Percentiles rank a stretch among this genome's conserved stretches.
Conservation (phyloP, 1,140 invertebrate species). For the Drosophila sulfurigaster region DNA sequence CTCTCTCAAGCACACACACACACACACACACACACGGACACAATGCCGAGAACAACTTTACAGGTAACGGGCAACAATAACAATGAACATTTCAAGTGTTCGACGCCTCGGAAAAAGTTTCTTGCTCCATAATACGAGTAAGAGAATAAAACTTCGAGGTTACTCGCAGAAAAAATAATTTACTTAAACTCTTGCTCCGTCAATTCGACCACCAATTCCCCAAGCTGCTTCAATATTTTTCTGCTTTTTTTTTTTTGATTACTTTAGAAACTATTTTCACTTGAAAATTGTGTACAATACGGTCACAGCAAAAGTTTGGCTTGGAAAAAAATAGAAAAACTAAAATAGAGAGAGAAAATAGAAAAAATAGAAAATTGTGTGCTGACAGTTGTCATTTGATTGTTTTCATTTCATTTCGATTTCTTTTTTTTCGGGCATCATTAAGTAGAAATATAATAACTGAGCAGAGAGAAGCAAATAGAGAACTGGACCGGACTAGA, state of each 20-base stretch:
- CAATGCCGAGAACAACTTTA: slow-evolving; percentile 31
- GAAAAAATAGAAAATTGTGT: slow-evolving; percentile 42
- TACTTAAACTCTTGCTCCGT: slow-evolving; percentile 48
- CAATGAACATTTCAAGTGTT: slow-evolving; percentile 3
- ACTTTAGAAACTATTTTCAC: slow-evolving; percentile 22
- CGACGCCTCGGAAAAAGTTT: slow-evolving; percentile 36
- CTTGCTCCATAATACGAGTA: slow-evolving; percentile 37
- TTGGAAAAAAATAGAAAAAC: background rate
- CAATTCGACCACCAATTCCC: slow-evolving; percentile 28
- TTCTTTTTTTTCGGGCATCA: slow-evolving; percentile 60
- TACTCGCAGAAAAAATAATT: slow-evolving; percentile 34
- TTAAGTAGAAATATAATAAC: slow-evolving; percentile 65
- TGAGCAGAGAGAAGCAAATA: slow-evolving; percentile 19
- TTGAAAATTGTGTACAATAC: background rate
- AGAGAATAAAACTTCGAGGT: slow-evolving; percentile 36
- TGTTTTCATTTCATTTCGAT: slow-evolving; percentile 72
- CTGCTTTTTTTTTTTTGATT: slow-evolving; percentile 22
- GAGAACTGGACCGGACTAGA: slow-evolving; percentile 14
- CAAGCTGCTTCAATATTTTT: background rate
- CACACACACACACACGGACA: slow-evolving; percentile 11
- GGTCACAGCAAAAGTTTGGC: slow-evolving; percentile 41
- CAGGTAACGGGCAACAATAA: slow-evolving; percentile 22
- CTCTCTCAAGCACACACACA: slow-evolving; percentile 1
- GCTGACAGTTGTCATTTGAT: slow-evolving; percentile 73
- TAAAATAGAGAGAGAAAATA: slow-evolving; percentile 31